Conservation (phyloP, 2,113 vertebrate genomes). For the Corythoichthys intestinalis region DNA sequence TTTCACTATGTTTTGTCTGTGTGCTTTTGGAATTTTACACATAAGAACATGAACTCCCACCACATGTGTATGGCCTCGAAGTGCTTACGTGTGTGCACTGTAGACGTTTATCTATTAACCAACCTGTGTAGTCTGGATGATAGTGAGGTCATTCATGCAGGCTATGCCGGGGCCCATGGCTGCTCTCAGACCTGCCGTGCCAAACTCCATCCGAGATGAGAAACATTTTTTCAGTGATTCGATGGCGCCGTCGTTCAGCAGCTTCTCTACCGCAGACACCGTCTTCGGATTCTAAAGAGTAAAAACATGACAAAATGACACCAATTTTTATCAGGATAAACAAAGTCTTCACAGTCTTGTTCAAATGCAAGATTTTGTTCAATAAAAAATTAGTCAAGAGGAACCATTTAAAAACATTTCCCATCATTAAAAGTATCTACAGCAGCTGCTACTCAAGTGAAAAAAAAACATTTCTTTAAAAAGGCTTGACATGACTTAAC, state of each 20-base stretch:
- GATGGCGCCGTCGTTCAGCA: constrained; percentile 71
- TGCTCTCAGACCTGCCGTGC: constrained; percentile 90
- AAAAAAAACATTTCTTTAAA: too few species aligned
- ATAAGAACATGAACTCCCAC: constrained; percentile 3
- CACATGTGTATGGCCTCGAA: background rate
- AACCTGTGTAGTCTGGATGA: constrained; percentile 92
- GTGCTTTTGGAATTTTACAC: background rate
- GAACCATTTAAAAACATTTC: too few species aligned
- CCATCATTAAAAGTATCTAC: too few species aligned
- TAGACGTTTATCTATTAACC: constrained; percentile 18
- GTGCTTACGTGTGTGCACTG: background rate
- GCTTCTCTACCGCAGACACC: constrained; percentile 68
- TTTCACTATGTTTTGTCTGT: background rate
- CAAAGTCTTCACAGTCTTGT: too few species aligned
- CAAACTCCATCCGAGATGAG: constrained; percentile 90
- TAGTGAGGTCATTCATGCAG: constrained; percentile 92
- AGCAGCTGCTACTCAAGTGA: too few species aligned
- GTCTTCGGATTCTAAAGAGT: constrained; percentile 85
- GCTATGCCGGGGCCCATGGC: constrained; percentile 90
- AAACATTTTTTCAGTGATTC: constrained; percentile 83
- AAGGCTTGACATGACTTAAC: too few species aligned
- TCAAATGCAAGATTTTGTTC: too few species aligned
- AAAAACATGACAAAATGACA: constrained; percentile 6
- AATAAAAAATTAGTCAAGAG: too few species aligned
- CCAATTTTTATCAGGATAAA: too few species aligned